These are phyloP conservation scores for Paedocypris sp. DNA, from an alignment of 2,113 vertebrate species.

Conservation along the genomic window DNA sequence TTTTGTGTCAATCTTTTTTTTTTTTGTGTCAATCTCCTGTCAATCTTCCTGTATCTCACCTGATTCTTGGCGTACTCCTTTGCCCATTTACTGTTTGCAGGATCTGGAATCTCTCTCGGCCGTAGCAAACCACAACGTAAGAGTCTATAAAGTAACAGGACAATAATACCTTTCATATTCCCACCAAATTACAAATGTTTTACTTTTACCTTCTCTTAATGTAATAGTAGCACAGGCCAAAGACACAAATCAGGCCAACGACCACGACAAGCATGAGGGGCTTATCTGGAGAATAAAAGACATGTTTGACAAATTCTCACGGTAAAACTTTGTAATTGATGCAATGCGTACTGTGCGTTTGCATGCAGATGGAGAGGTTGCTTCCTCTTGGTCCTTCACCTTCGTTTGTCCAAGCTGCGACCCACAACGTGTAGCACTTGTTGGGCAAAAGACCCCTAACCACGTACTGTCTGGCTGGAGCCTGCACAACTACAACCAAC, in stretches of 20 bases:
- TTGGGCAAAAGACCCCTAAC: conserved; percentile 31
- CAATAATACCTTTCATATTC: too few species aligned
- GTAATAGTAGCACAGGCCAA: too few species aligned
- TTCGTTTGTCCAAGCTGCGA: conserved; percentile 49
- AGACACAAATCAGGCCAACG: too few species aligned
- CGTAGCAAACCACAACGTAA: conserved; percentile 35
- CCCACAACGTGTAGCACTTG: conserved; percentile 44
- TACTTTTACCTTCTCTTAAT: too few species aligned
- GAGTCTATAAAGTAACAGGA: conserved; percentile 36
- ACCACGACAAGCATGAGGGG: too few species aligned
- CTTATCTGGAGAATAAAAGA: too few species aligned
- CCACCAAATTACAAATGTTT: too few species aligned
- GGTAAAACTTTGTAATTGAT: background rate
- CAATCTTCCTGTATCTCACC: conserved; percentile 39
- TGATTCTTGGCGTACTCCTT: conserved; percentile 46
- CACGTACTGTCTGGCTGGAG: conserved; percentile 18
- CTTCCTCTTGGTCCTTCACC: conserved; percentile 45
- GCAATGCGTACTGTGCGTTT: conserved; percentile 35
- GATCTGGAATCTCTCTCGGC: conserved; percentile 57
- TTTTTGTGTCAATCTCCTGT: too few species aligned
- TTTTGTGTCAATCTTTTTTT: too few species aligned
- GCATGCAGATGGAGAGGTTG: conserved; percentile 33
- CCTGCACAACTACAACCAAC: conserved; percentile 15
- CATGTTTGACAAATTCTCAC: background rate
- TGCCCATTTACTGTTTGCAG: conserved; percentile 69